phyloP scores from a whole-genome alignment of 2,797 vertebrate genomes.

The Tolypeutes matacus region DNA sequence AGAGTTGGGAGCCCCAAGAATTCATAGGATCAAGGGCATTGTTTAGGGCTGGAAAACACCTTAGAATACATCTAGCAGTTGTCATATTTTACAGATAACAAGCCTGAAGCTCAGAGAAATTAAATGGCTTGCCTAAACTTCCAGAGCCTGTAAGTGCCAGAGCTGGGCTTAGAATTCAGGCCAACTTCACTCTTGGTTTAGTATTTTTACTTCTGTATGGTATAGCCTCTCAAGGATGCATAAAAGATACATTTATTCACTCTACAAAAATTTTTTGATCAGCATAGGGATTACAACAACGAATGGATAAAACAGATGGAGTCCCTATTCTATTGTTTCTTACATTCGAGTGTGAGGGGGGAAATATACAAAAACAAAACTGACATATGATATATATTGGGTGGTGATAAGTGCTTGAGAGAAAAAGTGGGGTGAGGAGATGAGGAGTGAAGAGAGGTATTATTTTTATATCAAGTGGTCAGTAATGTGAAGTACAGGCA shows the following conservation, averaged over 20 bases:
- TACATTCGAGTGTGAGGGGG: background rate
- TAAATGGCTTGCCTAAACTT: constrained; percentile 29
- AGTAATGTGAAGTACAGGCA: constrained; percentile 11
- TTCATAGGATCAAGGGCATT: background rate
- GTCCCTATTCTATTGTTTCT: background rate
- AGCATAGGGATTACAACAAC: background rate
- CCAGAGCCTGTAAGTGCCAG: background rate
- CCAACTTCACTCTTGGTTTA: background rate
- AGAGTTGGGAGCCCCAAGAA: background rate
- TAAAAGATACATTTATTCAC: constrained; percentile 17
- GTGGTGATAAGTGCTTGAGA: background rate
- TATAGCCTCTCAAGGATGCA: background rate
- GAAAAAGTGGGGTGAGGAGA: background rate
- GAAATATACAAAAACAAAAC: constrained; percentile 19
- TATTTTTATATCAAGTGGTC: constrained; percentile 31
- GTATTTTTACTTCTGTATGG: background rate
- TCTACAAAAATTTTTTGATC: background rate
- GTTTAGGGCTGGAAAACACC: background rate
- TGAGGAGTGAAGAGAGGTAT: background rate
- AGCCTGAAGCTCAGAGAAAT: constrained; percentile 46
- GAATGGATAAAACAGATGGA: background rate
- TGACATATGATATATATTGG: background rate
- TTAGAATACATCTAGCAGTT: background rate
- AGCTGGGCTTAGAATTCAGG: background rate
- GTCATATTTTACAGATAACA: constrained; percentile 12